Evolutionary conservation across 2,888 invertebrate genomes (phyloP).

Genomic region (Lamellibrachia satsuma): DNA sequence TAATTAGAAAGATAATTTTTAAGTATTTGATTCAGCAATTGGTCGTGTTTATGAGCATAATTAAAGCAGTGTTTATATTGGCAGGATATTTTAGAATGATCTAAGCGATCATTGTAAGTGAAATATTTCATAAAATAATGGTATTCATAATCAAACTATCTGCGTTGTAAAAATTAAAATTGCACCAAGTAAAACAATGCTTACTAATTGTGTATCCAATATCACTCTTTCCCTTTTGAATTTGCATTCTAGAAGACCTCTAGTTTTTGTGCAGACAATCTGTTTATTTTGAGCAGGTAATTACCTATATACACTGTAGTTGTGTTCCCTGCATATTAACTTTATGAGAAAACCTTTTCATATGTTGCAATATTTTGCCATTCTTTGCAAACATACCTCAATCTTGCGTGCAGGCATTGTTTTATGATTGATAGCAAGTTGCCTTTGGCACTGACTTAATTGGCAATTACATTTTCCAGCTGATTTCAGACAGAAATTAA

Average conservation of each 20-base stretch:
- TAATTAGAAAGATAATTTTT: background rate
- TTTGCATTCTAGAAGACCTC: background rate
- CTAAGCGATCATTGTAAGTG: background rate
- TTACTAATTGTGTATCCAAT: background rate
- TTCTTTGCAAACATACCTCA: background rate
- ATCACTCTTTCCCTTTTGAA: background rate
- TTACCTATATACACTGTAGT: background rate
- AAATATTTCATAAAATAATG: background rate
- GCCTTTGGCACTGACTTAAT: background rate
- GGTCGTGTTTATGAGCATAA: background rate
- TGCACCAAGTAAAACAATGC: background rate
- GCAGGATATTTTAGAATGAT: background rate
- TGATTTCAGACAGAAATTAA: background rate
- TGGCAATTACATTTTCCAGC: background rate
- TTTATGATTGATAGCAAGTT: background rate
- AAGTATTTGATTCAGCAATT: background rate
- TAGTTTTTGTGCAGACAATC: no score
- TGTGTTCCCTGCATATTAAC: background rate
- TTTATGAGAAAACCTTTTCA: background rate
- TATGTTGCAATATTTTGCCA: background rate
- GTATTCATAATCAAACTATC: background rate
- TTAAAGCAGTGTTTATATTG: background rate
- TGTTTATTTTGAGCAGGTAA: background rate
- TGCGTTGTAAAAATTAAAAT: background rate
- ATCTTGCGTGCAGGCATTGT: background rate